Percentiles rank a stretch among this genome's conserved stretches.
These are phyloP conservation scores for Aphelenchoides fujianensis DNA, from an alignment of 1,140 invertebrate genomes.

Conservation along the genomic window DNA sequence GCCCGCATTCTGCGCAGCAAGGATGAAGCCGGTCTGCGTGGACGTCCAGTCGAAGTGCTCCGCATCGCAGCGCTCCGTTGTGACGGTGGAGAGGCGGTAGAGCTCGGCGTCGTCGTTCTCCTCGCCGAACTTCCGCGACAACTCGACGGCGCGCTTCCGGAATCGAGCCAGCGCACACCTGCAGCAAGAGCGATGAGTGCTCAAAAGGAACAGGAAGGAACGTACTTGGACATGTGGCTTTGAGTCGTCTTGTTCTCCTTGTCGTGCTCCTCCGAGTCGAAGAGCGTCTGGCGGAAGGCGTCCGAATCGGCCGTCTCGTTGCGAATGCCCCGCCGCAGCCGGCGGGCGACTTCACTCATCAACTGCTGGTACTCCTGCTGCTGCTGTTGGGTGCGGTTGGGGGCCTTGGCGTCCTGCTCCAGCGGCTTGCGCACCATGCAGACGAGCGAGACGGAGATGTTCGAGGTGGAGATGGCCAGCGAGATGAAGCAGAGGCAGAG, in stretches of 20 bases:
- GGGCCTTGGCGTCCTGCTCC: background rate
- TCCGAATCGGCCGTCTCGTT: slow-evolving; percentile 9
- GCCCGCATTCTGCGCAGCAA: slow-evolving; percentile 58
- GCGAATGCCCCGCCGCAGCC: slow-evolving; percentile 6
- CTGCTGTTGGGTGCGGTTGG: slow-evolving; percentile 15
- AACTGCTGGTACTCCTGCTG: background rate
- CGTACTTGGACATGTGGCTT: slow-evolving; percentile 20
- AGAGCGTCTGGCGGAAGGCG: background rate
- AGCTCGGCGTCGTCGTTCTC: slow-evolving; percentile 13
- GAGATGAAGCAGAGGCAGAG: slow-evolving; percentile 59
- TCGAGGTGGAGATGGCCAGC: slow-evolving; percentile 46
- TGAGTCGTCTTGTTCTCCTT: background rate
- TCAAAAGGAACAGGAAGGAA: too few relatives aligned
- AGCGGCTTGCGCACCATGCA: slow-evolving; percentile 36
- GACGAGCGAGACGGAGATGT: slow-evolving; percentile 34
- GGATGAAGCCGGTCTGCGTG: slow-evolving; percentile 54
- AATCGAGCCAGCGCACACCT: slow-evolving; percentile 20
- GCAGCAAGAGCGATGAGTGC: too few relatives aligned
- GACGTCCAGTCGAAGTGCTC: slow-evolving; percentile 49
- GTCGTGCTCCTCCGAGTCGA: background rate
- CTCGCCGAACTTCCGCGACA: slow-evolving; percentile 9
- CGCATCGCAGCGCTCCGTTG: slow-evolving; percentile 46
- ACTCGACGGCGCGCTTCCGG: slow-evolving; percentile 27
- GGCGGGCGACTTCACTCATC: background rate
- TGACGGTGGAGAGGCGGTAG: slow-evolving; percentile 29